Percentiles rank a stretch among this genome's conserved stretches.
phyloP scores from a whole-genome alignment of 2,113 vertebrate genomes.

The Epinephelus cyanopodus region DNA sequence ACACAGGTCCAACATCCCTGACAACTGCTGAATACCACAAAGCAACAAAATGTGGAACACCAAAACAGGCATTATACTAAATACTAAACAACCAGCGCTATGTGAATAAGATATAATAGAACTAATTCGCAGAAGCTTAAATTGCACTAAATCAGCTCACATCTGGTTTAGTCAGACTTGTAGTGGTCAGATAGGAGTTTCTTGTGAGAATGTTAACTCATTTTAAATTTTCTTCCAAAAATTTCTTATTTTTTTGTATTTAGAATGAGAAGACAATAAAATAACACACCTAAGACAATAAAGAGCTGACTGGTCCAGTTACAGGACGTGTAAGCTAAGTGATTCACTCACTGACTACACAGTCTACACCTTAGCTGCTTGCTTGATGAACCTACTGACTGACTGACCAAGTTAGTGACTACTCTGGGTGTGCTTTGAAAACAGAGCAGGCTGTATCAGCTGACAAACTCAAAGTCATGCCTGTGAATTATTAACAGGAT shows the following conservation, averaged over 20 bases:
- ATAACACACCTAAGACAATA: not conserved
- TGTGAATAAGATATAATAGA: not conserved
- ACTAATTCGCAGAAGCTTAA: not conserved
- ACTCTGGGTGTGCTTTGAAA: conserved; percentile 63
- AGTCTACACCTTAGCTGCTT: not conserved
- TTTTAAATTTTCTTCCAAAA: not conserved
- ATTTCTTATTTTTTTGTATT: not conserved
- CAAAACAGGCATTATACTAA: not conserved
- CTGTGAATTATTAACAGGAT: conserved; percentile 77
- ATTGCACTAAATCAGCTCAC: not conserved
- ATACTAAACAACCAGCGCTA: not conserved
- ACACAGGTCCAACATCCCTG: not conserved
- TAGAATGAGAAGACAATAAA: not conserved
- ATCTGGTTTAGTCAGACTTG: not conserved
- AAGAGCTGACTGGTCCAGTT: not conserved
- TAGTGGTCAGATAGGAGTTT: not conserved
- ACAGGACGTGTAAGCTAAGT: conserved; percentile 2
- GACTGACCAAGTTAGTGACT: conserved; percentile 36
- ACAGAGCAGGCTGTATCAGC: conserved; percentile 65
- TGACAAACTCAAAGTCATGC: conserved; percentile 68
- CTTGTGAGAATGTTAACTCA: not conserved
- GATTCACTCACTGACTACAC: conserved; percentile 40
- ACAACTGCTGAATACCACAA: not conserved
- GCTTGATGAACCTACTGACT: conserved; percentile 34
- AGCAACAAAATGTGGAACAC: not conserved